Percentiles rank a stretch among this genome's conserved stretches.
Conservation (phyloP, 2,888 invertebrate genomes). For the Harpalus rufipes region DNA sequence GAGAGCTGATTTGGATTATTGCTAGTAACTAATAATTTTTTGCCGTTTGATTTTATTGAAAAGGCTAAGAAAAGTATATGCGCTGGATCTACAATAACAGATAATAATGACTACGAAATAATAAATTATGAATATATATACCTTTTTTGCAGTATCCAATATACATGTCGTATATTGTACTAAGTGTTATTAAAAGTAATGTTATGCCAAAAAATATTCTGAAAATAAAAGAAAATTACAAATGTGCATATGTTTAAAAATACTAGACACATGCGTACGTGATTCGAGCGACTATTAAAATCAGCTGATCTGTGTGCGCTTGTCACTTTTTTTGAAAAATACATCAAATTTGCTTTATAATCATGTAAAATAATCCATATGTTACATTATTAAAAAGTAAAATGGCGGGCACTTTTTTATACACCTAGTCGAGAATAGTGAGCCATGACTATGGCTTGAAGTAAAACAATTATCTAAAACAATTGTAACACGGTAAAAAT, state of each 20-base stretch:
- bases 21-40: conserved; percentile 75
- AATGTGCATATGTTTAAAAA: too few relatives aligned
- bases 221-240: background rate
- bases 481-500: too few relatives aligned
- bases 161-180: conserved; percentile 69
- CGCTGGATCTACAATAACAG: conserved; percentile 66
- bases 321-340: background rate
- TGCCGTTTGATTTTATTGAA: conserved; percentile 77
- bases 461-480: too few relatives aligned
- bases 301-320: too few relatives aligned
- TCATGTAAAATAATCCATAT: too few relatives aligned
- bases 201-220: conserved; percentile 67
- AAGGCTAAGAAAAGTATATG: conserved; percentile 72
- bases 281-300: too few relatives aligned
- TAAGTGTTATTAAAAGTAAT: conserved; percentile 64
- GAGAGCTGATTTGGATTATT: conserved; percentile 75
- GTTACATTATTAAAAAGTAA: too few relatives aligned
- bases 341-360: too few relatives aligned
- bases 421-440: too few relatives aligned
- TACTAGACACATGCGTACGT: too few relatives aligned
- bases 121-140: conserved; percentile 60
- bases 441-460: too few relatives aligned
- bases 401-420: too few relatives aligned
- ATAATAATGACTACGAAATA: background rate
- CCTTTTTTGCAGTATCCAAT: conserved; percentile 66